Evolutionary conservation across 2,113 vertebrate genomes (phyloP), one percentile per base, ranked within the genome.

Genomic region (Apteryx mantelli): DNA sequence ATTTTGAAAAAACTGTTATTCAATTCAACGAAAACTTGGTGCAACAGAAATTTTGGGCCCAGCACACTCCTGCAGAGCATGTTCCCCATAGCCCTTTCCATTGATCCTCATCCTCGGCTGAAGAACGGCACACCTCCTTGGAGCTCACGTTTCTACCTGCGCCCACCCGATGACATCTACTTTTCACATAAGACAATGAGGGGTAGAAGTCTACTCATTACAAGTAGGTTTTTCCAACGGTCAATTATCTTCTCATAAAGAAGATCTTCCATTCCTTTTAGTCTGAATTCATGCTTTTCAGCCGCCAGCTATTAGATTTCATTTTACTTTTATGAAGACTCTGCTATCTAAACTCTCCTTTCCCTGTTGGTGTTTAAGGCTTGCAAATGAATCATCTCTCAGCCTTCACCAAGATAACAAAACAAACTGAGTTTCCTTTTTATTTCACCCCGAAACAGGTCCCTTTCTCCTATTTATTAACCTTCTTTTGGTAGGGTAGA

Each of bases 221-320:
- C 34, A 56, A 74, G 63, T 80, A 92, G 68, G 22, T 73, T 92
- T 91, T 94, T 91, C 88, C 88, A 85, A n/a, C 4, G 61, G 74
- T 69, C 83, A 84, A 71, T 82, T 89, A 84, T 74, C 69, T 93
- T 77, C 77, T 63, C 38, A 46, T 81, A 53, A 66, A 82, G 75
- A 53, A 82, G 28, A 64, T 58, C 69, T 63, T 77, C 84, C 68
- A 63, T 64, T 91, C 70, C 93, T 82, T 89, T 76, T 30, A 60
- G 65, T 32, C 79, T 52, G 88, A 88, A 91, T 93, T 94, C 85
- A 55, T 52, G 42, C 84, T 11, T 0, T n/a, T 53, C 0, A 0
- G 82, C 65, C 76, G 93, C 90, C 85, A 97, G 66, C 61, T 87
- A 13, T 84, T 66, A 50, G 70, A 87, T 82, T 91, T 89, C 75